A percentile compares a stretch with the other conserved stretches of the same genome.
phyloP scores from a whole-genome alignment of 2,888 invertebrate genomes.

The Neelides folsomi region DNA sequence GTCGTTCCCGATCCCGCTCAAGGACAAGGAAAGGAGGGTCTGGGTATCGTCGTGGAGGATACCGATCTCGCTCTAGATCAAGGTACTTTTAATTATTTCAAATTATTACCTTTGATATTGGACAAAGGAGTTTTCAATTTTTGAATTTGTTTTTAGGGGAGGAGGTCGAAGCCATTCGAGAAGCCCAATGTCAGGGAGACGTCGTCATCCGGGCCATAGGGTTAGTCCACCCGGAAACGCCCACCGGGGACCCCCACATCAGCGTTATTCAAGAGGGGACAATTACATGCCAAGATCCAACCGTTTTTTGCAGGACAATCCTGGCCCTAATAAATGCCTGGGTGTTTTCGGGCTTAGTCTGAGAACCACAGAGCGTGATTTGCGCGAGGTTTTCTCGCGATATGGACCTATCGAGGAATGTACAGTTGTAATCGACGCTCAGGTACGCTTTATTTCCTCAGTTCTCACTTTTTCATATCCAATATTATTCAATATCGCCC shows the following conservation, averaged over 20 bases:
- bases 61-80: not conserved
- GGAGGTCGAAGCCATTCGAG: constrained; percentile 23
- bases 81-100: not conserved
- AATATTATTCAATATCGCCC: too few species aligned
- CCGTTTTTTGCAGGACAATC: constrained; percentile 38
- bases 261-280: not conserved
- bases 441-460: constrained; percentile 16
- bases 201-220: constrained; percentile 18
- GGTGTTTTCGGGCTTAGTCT: constrained; percentile 48
- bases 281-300: constrained; percentile 2
- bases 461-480: too few species aligned
- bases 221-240: constrained; percentile 8
- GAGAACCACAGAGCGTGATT: constrained; percentile 45
- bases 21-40: not conserved
- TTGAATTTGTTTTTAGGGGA: constrained; percentile 1
- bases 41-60: not conserved
- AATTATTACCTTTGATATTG: not conserved
- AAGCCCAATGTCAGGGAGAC: constrained; percentile 24
- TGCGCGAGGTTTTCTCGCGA: constrained; percentile 44
- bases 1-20: not conserved
- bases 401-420: constrained; percentile 44
- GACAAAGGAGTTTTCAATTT: not conserved
- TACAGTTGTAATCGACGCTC: constrained; percentile 31
- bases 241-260: not conserved
- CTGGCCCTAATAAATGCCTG: constrained; percentile 43